Percentiles rank a stretch among this genome's conserved stretches.
Conservation (phyloP, 2,888 invertebrate genomes). For the Melipona bicolor region DNA sequence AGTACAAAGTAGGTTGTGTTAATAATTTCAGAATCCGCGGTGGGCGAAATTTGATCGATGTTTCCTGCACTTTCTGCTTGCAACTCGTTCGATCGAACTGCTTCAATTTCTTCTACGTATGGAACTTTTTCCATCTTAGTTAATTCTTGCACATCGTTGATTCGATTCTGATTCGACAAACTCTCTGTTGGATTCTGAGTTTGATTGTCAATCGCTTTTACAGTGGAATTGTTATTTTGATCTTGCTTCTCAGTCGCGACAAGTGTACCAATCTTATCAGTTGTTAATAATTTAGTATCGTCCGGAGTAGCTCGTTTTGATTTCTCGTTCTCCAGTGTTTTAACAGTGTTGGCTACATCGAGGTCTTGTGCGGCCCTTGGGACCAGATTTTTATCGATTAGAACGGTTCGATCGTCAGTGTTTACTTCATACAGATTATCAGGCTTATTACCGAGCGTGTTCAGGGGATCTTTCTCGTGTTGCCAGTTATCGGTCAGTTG, state of each 20-base stretch:
- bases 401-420: conserved; percentile 61
- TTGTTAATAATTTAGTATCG: conserved; percentile 2
- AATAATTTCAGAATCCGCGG: no score
- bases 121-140: neutral
- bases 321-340: conserved; percentile 54
- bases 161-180: neutral
- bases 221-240: neutral
- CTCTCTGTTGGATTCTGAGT: neutral
- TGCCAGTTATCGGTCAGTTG: conserved; percentile 78
- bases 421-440: conserved; percentile 74
- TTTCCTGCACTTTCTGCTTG: neutral
- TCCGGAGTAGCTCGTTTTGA: conserved; percentile 14
- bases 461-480: conserved; percentile 70
- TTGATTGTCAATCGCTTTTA: neutral
- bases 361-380: conserved; percentile 67
- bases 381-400: conserved; percentile 70
- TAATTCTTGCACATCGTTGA: neutral
- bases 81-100: neutral
- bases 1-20: no score
- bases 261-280: neutral
- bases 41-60: neutral
- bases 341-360: conserved; percentile 48
- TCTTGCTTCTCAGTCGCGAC: neutral
- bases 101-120: neutral
- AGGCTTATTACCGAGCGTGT: conserved; percentile 71